phyloP scores from a whole-genome alignment of 2,113 vertebrate genomes.

The Mustelus asterias region DNA sequence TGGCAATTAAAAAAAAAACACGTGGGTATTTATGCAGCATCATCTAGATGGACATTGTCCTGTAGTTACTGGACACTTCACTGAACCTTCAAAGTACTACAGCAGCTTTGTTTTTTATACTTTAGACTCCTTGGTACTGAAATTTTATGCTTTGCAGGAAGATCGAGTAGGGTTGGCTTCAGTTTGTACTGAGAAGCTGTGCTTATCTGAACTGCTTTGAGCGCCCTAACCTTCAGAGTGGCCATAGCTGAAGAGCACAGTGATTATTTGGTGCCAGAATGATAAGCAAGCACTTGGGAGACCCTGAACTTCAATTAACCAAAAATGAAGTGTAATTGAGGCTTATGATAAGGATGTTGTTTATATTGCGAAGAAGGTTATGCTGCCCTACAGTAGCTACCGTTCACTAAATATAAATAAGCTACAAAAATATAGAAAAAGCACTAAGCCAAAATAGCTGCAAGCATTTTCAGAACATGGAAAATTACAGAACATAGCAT shows the following conservation, averaged over 20 bases:
- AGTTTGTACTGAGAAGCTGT: neutral
- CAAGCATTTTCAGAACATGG: neutral
- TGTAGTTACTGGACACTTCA: neutral
- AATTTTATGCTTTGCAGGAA: neutral
- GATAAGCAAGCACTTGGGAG: conserved; percentile 18
- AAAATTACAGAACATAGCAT: neutral
- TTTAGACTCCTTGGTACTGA: neutral
- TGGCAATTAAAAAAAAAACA: neutral
- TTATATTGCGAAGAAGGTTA: conserved; percentile 25
- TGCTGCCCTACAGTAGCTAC: neutral
- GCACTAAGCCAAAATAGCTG: neutral
- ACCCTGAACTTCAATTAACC: conserved; percentile 31
- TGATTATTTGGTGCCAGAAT: conserved; percentile 33
- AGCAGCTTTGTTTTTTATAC: neutral
- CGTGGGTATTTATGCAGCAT: neutral
- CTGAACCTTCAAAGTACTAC: neutral
- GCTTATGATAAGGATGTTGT: neutral
- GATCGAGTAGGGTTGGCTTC: neutral
- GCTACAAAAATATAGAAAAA: neutral
- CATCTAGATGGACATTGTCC: neutral
- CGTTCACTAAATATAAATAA: neutral
- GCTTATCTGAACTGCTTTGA: conserved; percentile 22
- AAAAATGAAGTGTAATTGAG: conserved; percentile 25
- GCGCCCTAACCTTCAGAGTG: conserved; percentile 11
- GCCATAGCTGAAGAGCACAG: neutral